phyloP scores from a whole-genome alignment of 1,140 invertebrate species.

The Panulirus ornatus region DNA sequence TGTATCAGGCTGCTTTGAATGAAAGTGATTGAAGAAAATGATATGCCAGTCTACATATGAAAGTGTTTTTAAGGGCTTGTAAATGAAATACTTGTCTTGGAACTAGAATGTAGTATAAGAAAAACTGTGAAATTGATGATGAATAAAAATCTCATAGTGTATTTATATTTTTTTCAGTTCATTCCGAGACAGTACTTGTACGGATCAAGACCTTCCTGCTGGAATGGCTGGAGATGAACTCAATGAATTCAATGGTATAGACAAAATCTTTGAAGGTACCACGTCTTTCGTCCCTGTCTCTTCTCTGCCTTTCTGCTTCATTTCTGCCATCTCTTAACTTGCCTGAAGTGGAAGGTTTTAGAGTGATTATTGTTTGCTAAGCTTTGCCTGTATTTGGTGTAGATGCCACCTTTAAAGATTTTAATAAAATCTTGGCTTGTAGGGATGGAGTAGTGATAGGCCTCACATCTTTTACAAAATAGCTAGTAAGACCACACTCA shows the following conservation, averaged over 20 bases:
- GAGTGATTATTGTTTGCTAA: too few species aligned
- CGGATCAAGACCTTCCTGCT: constrained; percentile 80
- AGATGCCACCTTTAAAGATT: not conserved
- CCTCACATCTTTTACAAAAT: too few species aligned
- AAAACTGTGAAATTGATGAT: not conserved
- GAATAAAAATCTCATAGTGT: not conserved
- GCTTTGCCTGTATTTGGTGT: not conserved
- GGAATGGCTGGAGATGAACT: constrained; percentile 80
- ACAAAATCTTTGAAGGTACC: constrained; percentile 83
- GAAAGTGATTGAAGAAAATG: too few species aligned
- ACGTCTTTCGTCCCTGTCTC: constrained; percentile 71
- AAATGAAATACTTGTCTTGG: too few species aligned
- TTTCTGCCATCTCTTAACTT: constrained; percentile 46
- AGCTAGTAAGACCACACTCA: too few species aligned
- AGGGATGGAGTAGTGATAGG: too few species aligned
- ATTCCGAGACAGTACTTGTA: constrained; percentile 84
- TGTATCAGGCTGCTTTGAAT: too few species aligned
- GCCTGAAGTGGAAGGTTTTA: constrained; percentile 5
- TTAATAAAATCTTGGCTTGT: too few species aligned
- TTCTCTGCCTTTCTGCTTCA: constrained; percentile 74
- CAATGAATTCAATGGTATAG: constrained; percentile 85
- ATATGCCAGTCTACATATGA: too few species aligned
- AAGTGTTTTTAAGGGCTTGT: too few species aligned
- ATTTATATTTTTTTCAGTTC: constrained; percentile 86
- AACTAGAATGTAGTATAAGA: too few species aligned